A percentile compares a stretch with the other conserved stretches of the same genome.
Conservation (phyloP, 2,113 vertebrate species). For the Lepus timidus region DNA sequence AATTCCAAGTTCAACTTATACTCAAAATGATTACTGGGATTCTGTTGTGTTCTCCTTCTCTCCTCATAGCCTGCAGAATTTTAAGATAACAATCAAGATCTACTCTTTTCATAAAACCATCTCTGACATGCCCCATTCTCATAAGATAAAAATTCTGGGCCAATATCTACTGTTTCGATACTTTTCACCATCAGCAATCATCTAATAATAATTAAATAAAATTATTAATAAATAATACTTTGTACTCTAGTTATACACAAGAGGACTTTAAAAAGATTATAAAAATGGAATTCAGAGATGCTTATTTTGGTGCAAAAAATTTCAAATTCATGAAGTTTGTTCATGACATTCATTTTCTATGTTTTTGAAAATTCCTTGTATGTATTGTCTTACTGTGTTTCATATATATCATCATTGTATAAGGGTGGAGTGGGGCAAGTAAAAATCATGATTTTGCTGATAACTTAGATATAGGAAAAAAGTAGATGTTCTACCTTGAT, state of each 20-base stretch:
- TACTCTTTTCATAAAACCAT: not conserved
- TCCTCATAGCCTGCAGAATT: not conserved
- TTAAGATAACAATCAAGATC: not conserved
- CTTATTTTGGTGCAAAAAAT: no score
- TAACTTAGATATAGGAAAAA: not conserved
- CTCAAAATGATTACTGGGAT: not conserved
- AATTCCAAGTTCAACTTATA: constrained; percentile 47
- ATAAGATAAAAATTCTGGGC: not conserved
- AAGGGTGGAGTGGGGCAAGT: not conserved
- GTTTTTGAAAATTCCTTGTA: no score
- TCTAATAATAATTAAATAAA: constrained; percentile 31
- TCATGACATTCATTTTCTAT: no score
- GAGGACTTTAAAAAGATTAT: no score
- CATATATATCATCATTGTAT: not conserved
- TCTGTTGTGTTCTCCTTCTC: not conserved
- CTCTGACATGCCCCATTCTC: not conserved
- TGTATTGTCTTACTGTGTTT: constrained; percentile 8
- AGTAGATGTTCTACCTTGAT: not conserved
- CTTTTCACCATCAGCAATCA: not conserved
- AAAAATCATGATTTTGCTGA: not conserved
- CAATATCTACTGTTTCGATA: not conserved
- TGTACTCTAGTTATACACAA: not conserved
- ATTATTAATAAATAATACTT: constrained; percentile 3
- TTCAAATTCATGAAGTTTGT: no score
- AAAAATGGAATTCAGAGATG: no score